These are phyloP conservation scores for Tauraco hartlaubi DNA, from an alignment of 2,797 vertebrate genomes.

Conservation along the genomic window DNA sequence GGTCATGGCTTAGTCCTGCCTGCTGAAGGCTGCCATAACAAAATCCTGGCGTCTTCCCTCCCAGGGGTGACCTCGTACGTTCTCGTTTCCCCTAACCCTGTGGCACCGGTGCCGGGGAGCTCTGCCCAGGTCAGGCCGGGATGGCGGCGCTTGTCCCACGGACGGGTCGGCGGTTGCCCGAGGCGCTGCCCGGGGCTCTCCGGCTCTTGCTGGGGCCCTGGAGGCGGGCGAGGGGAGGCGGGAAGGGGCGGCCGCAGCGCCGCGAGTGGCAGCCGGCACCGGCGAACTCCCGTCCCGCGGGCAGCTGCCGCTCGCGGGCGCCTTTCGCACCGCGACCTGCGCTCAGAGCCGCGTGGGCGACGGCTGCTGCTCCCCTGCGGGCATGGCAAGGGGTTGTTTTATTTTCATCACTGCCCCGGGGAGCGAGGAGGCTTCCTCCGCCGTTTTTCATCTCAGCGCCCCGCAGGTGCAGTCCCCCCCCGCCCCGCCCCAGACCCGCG, in stretches of 20 bases:
- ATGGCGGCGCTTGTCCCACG: background rate
- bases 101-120: accelerated
- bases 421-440: background rate
- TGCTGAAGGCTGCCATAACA: background rate
- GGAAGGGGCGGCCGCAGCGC: background rate
- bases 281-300: background rate
- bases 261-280: too few species aligned
- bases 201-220: background rate
- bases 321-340: background rate
- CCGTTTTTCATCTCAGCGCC: accelerated
- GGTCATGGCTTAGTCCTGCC: background rate
- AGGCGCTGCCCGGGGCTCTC: background rate
- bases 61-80: accelerated
- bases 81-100: background rate
- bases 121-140: background rate
- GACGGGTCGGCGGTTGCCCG: too few species aligned
- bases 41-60: background rate
- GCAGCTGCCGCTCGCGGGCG: background rate
- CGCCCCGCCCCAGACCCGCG: background rate
- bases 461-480: background rate
- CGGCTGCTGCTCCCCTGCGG: background rate
- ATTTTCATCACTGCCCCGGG: background rate
- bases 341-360: background rate
- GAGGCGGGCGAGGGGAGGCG: background rate
- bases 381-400: background rate